These are phyloP conservation scores for Isichthys henryi DNA, from an alignment of 2,113 vertebrate species.

Conservation along the genomic window DNA sequence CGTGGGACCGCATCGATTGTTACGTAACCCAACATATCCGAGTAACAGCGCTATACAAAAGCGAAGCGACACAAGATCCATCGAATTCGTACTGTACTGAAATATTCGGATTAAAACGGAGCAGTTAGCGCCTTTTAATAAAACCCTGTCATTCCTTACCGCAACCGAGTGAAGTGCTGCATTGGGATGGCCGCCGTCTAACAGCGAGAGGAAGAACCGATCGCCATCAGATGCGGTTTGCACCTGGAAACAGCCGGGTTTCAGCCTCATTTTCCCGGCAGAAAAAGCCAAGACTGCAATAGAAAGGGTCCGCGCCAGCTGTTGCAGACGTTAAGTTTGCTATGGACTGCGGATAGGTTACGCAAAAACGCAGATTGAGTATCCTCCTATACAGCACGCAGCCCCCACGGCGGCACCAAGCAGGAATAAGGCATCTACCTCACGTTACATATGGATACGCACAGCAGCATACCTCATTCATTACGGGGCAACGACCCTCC, in stretches of 20 bases:
- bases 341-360: background rate
- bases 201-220: conserved; percentile 38
- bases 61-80: background rate
- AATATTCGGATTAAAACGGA: background rate
- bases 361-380: background rate
- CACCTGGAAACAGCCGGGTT: conserved; percentile 46
- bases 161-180: conserved; percentile 61
- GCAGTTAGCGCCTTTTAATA: background rate
- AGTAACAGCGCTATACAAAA: background rate
- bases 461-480: conserved; percentile 23
- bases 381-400: background rate
- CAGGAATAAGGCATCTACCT: conserved; percentile 1
- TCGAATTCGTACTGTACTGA: background rate
- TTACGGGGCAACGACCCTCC: background rate
- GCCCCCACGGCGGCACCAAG: background rate
- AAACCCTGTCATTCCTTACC: conserved; percentile 48
- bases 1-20: conserved; percentile 50
- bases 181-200: conserved; percentile 46
- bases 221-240: conserved; percentile 55
- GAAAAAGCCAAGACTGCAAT: conserved; percentile 29
- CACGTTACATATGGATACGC: conserved; percentile 41
- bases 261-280: conserved; percentile 57
- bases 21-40: conserved; percentile 51
- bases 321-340: background rate
- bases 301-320: background rate